These are phyloP conservation scores for Pangasius macronema DNA, from an alignment of 2,797 vertebrate species.

Conservation along the genomic window DNA sequence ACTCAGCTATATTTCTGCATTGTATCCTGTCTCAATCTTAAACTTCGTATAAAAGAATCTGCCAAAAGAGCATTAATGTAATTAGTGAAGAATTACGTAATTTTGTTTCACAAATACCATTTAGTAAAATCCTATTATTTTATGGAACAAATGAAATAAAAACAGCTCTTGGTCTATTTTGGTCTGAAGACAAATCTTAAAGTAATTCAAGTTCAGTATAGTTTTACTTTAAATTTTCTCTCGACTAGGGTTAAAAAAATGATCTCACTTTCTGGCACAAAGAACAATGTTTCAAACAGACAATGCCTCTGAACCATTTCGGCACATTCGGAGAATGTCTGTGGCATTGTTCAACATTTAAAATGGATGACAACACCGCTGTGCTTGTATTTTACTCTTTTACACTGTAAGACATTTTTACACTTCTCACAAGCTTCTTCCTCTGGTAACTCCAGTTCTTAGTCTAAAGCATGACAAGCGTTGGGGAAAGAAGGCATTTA, in stretches of 20 bases:
- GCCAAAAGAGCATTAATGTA: background rate
- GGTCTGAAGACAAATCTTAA: too few species aligned
- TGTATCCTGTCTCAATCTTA: background rate
- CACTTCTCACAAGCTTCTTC: background rate
- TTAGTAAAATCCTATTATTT: background rate
- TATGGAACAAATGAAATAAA: background rate
- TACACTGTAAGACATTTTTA: background rate
- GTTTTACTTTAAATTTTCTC: too few species aligned
- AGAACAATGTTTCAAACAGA: background rate
- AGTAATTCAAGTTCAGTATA: too few species aligned
- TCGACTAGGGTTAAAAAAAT: too few species aligned
- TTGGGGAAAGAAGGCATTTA: too few species aligned
- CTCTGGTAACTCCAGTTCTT: background rate
- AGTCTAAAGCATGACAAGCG: slow-evolving; percentile 8
- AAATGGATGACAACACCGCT: slow-evolving; percentile 27
- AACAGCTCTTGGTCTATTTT: background rate
- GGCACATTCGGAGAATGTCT: slow-evolving; percentile 13
- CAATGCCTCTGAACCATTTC: background rate
- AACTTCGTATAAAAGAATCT: background rate
- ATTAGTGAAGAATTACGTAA: background rate
- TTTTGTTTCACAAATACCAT: background rate
- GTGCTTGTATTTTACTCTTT: background rate
- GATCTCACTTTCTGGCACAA: background rate
- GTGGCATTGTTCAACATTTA: slow-evolving; percentile 36
- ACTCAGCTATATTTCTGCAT: background rate